A percentile compares a stretch with the other conserved stretches of the same genome.
Evolutionary conservation across 2,888 invertebrate genomes (phyloP).

Genomic region (Cecidostiba fungosa): DNA sequence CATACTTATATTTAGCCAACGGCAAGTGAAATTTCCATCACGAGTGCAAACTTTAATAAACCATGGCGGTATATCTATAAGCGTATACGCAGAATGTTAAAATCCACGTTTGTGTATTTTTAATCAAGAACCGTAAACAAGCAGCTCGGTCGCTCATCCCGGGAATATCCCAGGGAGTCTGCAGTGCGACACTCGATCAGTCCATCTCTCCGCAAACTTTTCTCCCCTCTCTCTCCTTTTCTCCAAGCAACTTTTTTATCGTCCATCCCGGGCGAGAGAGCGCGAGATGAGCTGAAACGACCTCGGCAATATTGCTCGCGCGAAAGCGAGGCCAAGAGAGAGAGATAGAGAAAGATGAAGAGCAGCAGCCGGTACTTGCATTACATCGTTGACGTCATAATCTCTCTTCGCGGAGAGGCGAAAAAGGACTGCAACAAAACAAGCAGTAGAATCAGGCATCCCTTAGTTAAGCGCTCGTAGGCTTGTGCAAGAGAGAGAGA

Average conservation of each 20-base stretch:
- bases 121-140: slow-evolving; percentile 49
- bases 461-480: slow-evolving; percentile 38
- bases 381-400: slow-evolving; percentile 55
- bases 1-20: too few relatives aligned
- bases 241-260: slow-evolving; percentile 56
- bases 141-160: neutral
- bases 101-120: slow-evolving; percentile 23
- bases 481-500: neutral
- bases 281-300: slow-evolving; percentile 56
- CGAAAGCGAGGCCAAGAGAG: neutral
- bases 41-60: neutral
- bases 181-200: slow-evolving; percentile 37
- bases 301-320: slow-evolving; percentile 54
- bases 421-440: slow-evolving; percentile 36
- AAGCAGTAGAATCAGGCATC: slow-evolving; percentile 25
- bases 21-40: neutral
- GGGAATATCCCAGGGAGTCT: neutral
- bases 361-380: slow-evolving; percentile 5
- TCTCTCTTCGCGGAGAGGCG: slow-evolving; percentile 29
- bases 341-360: neutral
- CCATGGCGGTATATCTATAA: neutral
- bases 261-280: slow-evolving; percentile 41
- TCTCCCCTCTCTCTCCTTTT: slow-evolving; percentile 14
- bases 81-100: neutral
- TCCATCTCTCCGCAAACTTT: slow-evolving; percentile 32